Conservation (phyloP, 2,113 vertebrate genomes). For the human (Homo sapiens) region GRCh38 chrX:42544501-42545000, state of each 20-base stretch:
- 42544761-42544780: conserved; percentile 10
- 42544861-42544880: background rate
- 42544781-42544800: background rate
- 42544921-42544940: background rate
- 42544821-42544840: background rate
- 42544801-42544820: background rate
- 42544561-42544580: background rate
- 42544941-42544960: background rate
- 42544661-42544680: background rate
- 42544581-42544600: background rate
- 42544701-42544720: background rate
- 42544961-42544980: background rate
- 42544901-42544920: background rate
- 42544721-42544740: background rate
- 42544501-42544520: conserved; percentile 31
- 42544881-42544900: background rate
- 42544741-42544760: conserved; percentile 28
- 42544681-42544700: background rate
- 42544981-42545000: background rate
- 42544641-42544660: background rate
- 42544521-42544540: background rate
- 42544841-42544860: background rate
- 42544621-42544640: background rate
- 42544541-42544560: background rate
- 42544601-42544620: background rate